Evolutionary conservation across 2,113 vertebrate species (phyloP).

Genomic region (Coturnix japonica): DNA sequence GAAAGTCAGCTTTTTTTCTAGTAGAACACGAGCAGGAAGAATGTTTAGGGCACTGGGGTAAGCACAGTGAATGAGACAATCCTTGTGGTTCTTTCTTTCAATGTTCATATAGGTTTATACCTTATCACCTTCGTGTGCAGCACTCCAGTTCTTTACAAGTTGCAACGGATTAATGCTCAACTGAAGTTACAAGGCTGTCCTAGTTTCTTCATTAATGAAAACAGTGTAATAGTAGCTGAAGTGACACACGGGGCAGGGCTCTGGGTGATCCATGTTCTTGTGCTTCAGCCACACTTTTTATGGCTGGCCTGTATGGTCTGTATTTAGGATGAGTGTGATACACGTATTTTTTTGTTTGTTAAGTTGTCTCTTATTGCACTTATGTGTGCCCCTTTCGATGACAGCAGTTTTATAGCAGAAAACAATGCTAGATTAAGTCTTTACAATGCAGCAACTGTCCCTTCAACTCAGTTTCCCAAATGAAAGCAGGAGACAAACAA

Average conservation of each 20-base stretch:
- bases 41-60: not conserved
- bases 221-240: not conserved
- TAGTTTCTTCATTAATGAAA: conserved; percentile 19
- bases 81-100: not conserved
- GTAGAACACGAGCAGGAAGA: not conserved
- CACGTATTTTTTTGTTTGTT: not conserved
- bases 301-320: not conserved
- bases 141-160: not conserved
- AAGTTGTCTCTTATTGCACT: not conserved
- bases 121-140: not conserved
- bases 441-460: not conserved
- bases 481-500: not conserved
- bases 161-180: not conserved
- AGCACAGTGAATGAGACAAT: not conserved
- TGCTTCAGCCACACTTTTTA: not conserved
- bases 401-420: not conserved
- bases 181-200: not conserved
- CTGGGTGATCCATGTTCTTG: not conserved
- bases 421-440: not conserved
- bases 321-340: not conserved
- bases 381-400: not conserved
- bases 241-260: not conserved
- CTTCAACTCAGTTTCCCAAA: not conserved
- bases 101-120: not conserved
- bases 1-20: not conserved